phyloP scores from a whole-genome alignment of 2,888 invertebrate genomes.

The Mythimna impura region DNA sequence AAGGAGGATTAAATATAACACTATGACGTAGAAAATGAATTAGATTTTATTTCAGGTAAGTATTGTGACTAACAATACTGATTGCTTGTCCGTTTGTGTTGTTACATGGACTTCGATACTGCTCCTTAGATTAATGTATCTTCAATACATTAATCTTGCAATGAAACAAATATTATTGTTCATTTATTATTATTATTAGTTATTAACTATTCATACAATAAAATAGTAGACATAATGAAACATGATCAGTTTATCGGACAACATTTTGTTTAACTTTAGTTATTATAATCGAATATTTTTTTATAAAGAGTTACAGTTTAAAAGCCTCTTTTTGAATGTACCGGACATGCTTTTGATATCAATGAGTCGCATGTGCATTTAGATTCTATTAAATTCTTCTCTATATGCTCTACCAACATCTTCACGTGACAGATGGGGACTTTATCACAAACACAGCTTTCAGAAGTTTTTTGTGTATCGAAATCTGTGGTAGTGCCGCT shows the following conservation, averaged over 20 bases:
- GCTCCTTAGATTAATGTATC: no score
- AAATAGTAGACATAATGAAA: slow-evolving; percentile 11
- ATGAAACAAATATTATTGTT: slow-evolving; percentile 27
- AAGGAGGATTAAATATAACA: no score
- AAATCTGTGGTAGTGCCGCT: slow-evolving; percentile 38
- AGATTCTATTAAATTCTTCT: slow-evolving; percentile 76
- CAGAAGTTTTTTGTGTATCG: slow-evolving; percentile 33
- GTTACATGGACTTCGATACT: no score
- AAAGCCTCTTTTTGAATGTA: slow-evolving; percentile 71
- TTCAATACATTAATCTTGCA: slow-evolving; percentile 2
- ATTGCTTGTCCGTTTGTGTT: no score
- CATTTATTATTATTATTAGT: slow-evolving; percentile 15
- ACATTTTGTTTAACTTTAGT: background rate
- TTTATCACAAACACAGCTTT: slow-evolving; percentile 79
- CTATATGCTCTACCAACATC: slow-evolving; percentile 85
- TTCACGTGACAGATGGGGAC: slow-evolving; percentile 87
- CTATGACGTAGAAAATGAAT: no score
- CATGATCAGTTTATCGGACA: slow-evolving; percentile 10
- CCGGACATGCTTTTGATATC: slow-evolving; percentile 79
- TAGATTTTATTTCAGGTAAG: no score
- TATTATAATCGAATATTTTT: background rate
- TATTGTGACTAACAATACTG: no score
- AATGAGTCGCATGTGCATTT: slow-evolving; percentile 84
- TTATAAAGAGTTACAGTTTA: slow-evolving; percentile 15
- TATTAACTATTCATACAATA: slow-evolving; percentile 18